Conservation (phyloP, 2,113 vertebrate genomes). For the Cyrtonyx montezumae region DNA sequence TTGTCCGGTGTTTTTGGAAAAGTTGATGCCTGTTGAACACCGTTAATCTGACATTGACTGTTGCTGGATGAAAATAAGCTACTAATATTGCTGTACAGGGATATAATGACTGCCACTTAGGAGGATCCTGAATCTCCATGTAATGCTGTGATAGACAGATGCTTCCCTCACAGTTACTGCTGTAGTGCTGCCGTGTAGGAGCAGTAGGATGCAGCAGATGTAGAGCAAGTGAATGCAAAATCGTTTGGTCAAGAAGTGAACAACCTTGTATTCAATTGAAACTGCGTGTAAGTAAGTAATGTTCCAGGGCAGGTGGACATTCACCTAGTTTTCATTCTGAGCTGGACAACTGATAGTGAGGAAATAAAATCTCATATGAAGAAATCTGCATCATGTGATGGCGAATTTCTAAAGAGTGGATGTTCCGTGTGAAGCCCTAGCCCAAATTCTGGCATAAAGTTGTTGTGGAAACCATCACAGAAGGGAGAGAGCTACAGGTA, state of each 20-base stretch:
- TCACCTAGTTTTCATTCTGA: background rate
- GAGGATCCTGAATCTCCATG: slow-evolving; percentile 42
- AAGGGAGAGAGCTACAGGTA: background rate
- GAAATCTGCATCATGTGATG: background rate
- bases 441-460: background rate
- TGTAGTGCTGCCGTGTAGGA: slow-evolving; percentile 42
- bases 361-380: background rate
- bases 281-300: background rate
- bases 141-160: slow-evolving; percentile 16
- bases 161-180: slow-evolving; percentile 18
- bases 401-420: background rate
- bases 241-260: slow-evolving; percentile 23
- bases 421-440: background rate
- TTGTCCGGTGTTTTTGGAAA: slow-evolving; percentile 61
- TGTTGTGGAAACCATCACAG: background rate
- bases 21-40: slow-evolving; percentile 61
- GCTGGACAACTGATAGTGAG: background rate
- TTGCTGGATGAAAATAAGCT: slow-evolving; percentile 53
- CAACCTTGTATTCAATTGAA: background rate
- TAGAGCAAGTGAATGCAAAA: slow-evolving; percentile 46
- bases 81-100: slow-evolving; percentile 47
- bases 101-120: slow-evolving; percentile 35
- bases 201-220: slow-evolving; percentile 29
- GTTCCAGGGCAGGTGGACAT: slow-evolving; percentile 1
- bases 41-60: slow-evolving; percentile 45